Evolutionary conservation across 1,140 invertebrate species (phyloP), one percentile per base, ranked within the genome.

Genomic region (Coenobita brevimanus): DNA sequence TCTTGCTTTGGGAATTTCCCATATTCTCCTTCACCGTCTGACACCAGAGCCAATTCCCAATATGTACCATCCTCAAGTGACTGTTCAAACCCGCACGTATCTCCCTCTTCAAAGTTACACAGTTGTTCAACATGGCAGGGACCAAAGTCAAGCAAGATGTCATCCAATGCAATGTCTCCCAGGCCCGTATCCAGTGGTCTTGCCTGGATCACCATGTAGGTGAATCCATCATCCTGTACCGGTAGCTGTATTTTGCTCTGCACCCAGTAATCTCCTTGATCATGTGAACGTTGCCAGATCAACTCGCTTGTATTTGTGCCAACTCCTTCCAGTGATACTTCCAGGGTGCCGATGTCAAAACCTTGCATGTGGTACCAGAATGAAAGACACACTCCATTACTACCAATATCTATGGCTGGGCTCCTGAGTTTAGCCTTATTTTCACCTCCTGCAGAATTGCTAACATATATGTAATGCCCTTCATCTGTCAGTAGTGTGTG

Each of bases 311-410:
- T 17, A 50, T 60, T 76, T 10, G 36, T 82, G 30, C 21, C 43
- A 21, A 41, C 38, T 33, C 21, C 38, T 54, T 81, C 64, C 36
- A 81, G 41, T 54, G 60, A 71, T 3, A 82, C 79, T 27, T 62
- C 38, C 38, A 88, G 60, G 3, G 3, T 10, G 1, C 86, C 86
- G 62, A 88, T 36, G 33, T 88, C 69, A 62, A 82, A 82, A 36
- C 86, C 86, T 50, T 82, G 79, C 86, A 88, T 88, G 46, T 88
- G 86, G 57, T 82, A 88, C 86, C 86, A 88, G 69, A 88, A 88
- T 30, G 79, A 75, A 2, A 88, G 57, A 67, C 86, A 88, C 2
- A 38, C 79, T 36, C 79, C 86, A 75, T 64, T 43, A 3, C 36
- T 43, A 41, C 71, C 80, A 38, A 76, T 60, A 41, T 76, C 67